Evolutionary conservation across 2,888 invertebrate genomes (phyloP).

Genomic region (Ligdia adustata): DNA sequence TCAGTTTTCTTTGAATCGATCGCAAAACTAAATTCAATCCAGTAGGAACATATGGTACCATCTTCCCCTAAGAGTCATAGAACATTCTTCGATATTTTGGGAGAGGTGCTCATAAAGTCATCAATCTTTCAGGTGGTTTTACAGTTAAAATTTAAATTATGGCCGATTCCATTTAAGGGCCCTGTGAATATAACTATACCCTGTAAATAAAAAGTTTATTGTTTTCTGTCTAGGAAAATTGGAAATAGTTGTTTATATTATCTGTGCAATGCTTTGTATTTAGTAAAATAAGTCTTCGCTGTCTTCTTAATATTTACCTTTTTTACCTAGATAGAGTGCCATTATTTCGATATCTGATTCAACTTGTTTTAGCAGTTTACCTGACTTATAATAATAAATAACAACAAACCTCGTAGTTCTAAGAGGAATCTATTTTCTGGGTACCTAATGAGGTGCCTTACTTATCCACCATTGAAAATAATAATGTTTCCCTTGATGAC

Average conservation of each 20-base stretch:
- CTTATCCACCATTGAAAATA: too few relatives aligned
- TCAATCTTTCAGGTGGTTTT: slow-evolving; percentile 77
- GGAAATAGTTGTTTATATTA: slow-evolving; percentile 21
- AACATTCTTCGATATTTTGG: slow-evolving; percentile 63
- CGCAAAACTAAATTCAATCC: slow-evolving; percentile 40
- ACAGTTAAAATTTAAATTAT: slow-evolving; percentile 47
- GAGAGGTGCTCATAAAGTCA: slow-evolving; percentile 63
- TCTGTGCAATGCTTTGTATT: too few relatives aligned
- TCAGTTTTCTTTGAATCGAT: slow-evolving; percentile 42
- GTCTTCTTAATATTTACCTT: too few relatives aligned
- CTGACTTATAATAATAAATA: too few relatives aligned
- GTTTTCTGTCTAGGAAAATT: slow-evolving; percentile 10
- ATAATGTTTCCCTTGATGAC: background rate
- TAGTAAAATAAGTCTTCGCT: too few relatives aligned
- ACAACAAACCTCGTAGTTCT: too few relatives aligned
- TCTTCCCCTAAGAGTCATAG: slow-evolving; percentile 46
- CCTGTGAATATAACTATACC: slow-evolving; percentile 17
- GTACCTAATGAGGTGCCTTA: too few relatives aligned
- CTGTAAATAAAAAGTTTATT: too few relatives aligned
- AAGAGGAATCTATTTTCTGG: too few relatives aligned
- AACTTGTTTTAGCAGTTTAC: too few relatives aligned
- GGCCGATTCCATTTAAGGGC: slow-evolving; percentile 27
- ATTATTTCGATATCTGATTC: too few relatives aligned
- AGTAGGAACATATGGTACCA: slow-evolving; percentile 70
- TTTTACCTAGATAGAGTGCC: too few relatives aligned